Base-by-base conservation (phyloP, 1,140 invertebrate genomes). In the Olivierus martensii region DNA sequence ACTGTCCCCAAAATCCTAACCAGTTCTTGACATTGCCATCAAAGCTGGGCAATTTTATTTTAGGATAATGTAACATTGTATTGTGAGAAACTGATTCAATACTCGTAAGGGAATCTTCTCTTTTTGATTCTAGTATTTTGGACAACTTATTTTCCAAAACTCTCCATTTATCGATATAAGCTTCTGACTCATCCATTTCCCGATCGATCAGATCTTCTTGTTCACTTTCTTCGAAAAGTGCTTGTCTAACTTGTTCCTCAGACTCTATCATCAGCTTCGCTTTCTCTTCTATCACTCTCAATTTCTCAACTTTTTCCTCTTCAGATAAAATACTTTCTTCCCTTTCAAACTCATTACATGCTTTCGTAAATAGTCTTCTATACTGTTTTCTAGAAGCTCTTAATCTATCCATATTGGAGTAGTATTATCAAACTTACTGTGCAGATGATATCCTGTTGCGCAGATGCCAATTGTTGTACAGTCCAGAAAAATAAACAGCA, bases 11-110 rank as follows among this genome's bases (percentile, higher is more conserved):
- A 46, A 54, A 54, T 12, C 34, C 12, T 17, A 53, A 38, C n/a
- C 38, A 53, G 7, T 47, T 47, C 14, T 38, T 28, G 3, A 53
- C 18, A 42, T 53, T 48, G 14, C 52, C 46, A 39, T 43, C 41
- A 39, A 54, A 54, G 22, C 39, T 54, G 2, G 46, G 41, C 14
- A 51, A 19, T 12, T 51, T 47, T 14, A 49, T 47, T 41, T 53
- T 53, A 7, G 38, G 37, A 21, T 37, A 49, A 15, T 44, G 17
- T 18, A 49, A n/a, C 17, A 28, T 22, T 19, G 22, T 22, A 12
- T 43, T 38, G 2, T 22, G 45, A 22, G 35, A 2, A 38, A 37
- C 11, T 19, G 10, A 7, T 37, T n/a, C 3, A 28, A 19, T 19
- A n/a, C 4, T 7, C 3, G 0, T 14, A 18, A 17, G n/a, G 1